Conservation (phyloP, 2,113 vertebrate genomes). For the Prochilodus magdalenae region DNA sequence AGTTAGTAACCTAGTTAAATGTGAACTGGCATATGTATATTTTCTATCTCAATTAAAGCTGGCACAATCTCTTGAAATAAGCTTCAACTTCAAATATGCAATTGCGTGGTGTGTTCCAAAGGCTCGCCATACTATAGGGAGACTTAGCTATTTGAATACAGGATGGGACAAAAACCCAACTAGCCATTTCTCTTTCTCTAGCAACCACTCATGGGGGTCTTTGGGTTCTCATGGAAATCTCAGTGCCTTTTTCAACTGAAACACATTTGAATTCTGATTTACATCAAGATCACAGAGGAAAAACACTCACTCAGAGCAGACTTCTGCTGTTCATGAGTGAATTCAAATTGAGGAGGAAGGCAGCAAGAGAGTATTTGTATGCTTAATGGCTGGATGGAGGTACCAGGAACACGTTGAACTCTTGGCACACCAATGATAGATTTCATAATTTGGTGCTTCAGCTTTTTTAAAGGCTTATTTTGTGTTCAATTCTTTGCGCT, state of each 20-base stretch:
- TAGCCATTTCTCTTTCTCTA: neutral
- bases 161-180: conserved; percentile 13
- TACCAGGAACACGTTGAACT: neutral
- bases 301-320: conserved; percentile 33
- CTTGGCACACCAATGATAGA: neutral
- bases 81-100: conserved; percentile 6
- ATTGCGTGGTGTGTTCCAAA: conserved; percentile 13
- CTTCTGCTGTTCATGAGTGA: conserved; percentile 21
- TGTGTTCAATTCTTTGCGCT: neutral
- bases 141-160: conserved; percentile 37
- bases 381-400: conserved; percentile 12
- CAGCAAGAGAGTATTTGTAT: conserved; percentile 17
- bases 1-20: neutral
- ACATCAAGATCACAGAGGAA: conserved; percentile 52
- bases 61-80: neutral
- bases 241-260: conserved; percentile 68
- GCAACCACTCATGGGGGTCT: conserved; percentile 43
- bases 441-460: conserved; percentile 3
- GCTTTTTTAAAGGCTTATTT: neutral
- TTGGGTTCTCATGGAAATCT: conserved; percentile 73
- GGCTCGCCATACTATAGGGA: conserved; percentile 3
- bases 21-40: neutral
- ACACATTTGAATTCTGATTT: conserved; percentile 76
- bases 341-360: conserved; percentile 27
- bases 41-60: neutral